phyloP scores from a whole-genome alignment of 2,113 vertebrate genomes.

The Sminthopsis crassicaudata region DNA sequence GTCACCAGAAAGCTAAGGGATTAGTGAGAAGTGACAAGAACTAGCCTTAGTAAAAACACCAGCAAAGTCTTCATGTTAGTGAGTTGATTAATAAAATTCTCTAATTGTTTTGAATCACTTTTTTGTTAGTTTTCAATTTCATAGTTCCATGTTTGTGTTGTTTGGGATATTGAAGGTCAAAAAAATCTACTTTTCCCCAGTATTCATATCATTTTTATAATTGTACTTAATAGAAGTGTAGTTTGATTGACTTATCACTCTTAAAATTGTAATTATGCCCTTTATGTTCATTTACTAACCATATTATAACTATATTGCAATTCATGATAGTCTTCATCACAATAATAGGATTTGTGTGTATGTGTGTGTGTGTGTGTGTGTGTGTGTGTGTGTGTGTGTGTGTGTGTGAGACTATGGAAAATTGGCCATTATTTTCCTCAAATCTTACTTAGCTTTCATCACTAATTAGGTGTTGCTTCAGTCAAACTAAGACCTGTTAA shows the following conservation, averaged over 20 bases:
- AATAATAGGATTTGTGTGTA: background rate
- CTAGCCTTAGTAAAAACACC: too few species aligned
- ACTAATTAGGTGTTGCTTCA: too few species aligned
- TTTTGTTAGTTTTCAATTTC: background rate
- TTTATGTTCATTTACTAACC: background rate
- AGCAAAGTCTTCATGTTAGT: background rate
- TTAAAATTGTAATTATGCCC: background rate
- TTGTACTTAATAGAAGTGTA: rapidly evolving
- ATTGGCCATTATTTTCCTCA: too few species aligned
- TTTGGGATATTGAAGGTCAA: background rate
- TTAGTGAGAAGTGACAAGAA: too few species aligned
- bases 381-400: too few species aligned
- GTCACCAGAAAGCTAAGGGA: too few species aligned
- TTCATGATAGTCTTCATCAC: background rate
- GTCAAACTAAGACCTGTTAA: too few species aligned
- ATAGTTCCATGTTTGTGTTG: background rate
- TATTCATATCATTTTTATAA: constrained; percentile 27
- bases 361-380: too few species aligned
- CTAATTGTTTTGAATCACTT: background rate
- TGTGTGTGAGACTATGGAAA: too few species aligned
- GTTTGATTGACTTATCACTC: background rate
- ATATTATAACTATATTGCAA: background rate
- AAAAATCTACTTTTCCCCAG: background rate
- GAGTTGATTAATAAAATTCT: background rate
- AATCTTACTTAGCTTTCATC: too few species aligned